Base-by-base conservation (phyloP, 2,888 invertebrate species). In the Plemyria rubiginata region DNA sequence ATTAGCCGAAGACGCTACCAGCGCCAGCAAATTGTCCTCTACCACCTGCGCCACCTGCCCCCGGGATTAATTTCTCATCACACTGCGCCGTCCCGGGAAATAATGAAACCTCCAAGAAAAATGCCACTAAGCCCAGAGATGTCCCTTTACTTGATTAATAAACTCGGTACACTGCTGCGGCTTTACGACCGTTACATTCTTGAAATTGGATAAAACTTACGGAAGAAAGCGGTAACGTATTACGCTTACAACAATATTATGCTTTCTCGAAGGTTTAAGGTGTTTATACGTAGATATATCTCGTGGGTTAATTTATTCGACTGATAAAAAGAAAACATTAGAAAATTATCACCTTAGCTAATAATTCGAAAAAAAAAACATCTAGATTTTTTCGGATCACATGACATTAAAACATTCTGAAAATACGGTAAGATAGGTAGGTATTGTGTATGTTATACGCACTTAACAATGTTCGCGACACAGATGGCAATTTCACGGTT, bases 41-140 rank as follows among this genome's bases (percentile, higher is more conserved):
- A 70, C 70, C 90, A 88, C 87, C 89, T 88, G 90, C 81, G 80
- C 72, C 88, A 86, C 87, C 88, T 88, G 86, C 84, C 71, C 75
- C 80, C 76, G 76, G 89, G 92, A 91, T 92, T 92, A 92, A 91
- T 92, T 89, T 90, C 91, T 91, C 90, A 91, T 92, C 90, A 91
- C 85, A 82, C 77, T 79, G 78, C 85, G 78, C 82, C 84, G 79
- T 84, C 79, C 81, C 75, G 73, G 78, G 79, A 85, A 83, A 87
- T 89, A 92, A 92, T 90, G 91, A 87, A 85, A 60, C 12, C 85
- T 83, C 78, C 73, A 73, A 87, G 88, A 90, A 92, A 92, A 92
- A 92, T 87, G 79, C 85, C 77, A 83, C 81, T 83, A 82, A 85
- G 82, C 84, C 81, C 77, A 74, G 77, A 81, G 79, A 83, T 82